These are phyloP conservation scores for Masticophis lateralis DNA, from an alignment of 2,797 vertebrate species.

Conservation along the genomic window DNA sequence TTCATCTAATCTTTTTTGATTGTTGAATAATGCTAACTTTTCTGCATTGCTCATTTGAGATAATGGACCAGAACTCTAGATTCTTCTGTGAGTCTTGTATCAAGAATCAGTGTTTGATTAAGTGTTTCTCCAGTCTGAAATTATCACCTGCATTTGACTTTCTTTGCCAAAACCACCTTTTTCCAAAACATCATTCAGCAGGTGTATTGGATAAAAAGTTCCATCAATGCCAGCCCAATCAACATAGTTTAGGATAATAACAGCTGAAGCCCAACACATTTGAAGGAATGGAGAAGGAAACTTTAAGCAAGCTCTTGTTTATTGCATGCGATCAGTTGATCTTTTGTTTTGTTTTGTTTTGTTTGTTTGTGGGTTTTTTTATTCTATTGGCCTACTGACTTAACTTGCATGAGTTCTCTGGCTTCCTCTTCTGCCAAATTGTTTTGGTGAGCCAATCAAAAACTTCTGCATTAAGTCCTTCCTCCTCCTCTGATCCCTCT, in stretches of 20 bases:
- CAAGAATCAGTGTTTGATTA: background rate
- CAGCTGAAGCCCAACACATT: background rate
- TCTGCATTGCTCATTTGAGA: background rate
- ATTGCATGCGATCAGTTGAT: background rate
- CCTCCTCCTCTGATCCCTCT: conserved; percentile 11
- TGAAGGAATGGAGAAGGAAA: background rate
- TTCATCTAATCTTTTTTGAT: background rate
- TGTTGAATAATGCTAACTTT: background rate
- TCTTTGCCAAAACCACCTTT: background rate
- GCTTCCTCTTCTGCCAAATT: background rate
- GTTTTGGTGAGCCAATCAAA: background rate
- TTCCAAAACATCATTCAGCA: background rate
- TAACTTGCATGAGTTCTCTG: background rate
- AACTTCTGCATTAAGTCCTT: background rate
- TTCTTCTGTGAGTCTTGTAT: background rate
- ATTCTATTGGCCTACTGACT: background rate
- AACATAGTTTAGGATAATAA: background rate
- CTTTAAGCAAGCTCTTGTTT: background rate
- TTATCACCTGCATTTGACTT: background rate
- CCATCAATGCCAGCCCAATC: background rate
- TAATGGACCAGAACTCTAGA: background rate
- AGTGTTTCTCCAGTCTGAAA: background rate
- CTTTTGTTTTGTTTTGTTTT: background rate
- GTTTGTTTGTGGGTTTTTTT: too few relatives aligned
- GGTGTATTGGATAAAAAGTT: background rate